Percentiles rank a stretch among this genome's conserved stretches.
Evolutionary conservation across 2,797 vertebrate species (phyloP).

Genomic region (Triplophysa yarkandensis): DNA sequence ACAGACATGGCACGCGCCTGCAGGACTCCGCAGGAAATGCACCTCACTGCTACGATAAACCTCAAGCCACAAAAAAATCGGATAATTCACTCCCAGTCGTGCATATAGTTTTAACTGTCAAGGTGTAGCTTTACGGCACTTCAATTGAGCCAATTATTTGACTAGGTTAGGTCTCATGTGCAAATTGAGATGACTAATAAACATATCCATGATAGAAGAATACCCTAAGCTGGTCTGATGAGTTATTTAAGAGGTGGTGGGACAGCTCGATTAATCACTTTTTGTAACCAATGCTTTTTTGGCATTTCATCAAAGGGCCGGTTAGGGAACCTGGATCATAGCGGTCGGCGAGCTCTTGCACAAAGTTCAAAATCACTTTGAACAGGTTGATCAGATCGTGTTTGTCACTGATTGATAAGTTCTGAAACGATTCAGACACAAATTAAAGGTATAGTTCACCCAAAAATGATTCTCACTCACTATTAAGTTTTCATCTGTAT

Average conservation of each 20-base stretch:
- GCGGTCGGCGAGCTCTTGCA: neutral
- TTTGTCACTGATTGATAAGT: no score
- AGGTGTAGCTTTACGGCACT: neutral
- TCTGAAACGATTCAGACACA: no score
- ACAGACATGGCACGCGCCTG: slow-evolving; percentile 35
- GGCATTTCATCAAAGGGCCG: neutral
- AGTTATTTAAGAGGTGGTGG: neutral
- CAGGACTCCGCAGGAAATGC: slow-evolving; percentile 25
- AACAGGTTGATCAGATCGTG: no score
- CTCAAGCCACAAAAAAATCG: slow-evolving; percentile 25
- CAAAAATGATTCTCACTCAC: no score
- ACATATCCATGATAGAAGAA: neutral
- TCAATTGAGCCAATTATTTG: neutral
- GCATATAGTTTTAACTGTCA: slow-evolving; percentile 4
- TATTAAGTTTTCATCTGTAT: no score
- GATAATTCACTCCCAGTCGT: slow-evolving; percentile 18
- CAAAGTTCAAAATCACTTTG: no score
- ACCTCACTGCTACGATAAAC: slow-evolving; percentile 11
- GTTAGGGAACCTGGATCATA: neutral
- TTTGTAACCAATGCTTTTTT: neutral
- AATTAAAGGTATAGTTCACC: no score
- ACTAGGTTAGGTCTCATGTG: neutral
- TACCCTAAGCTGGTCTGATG: neutral
- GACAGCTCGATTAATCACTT: neutral
- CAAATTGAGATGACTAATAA: neutral